phyloP scores from a whole-genome alignment of 2,113 vertebrate species.

The Prionailurus viverrinus region DNA sequence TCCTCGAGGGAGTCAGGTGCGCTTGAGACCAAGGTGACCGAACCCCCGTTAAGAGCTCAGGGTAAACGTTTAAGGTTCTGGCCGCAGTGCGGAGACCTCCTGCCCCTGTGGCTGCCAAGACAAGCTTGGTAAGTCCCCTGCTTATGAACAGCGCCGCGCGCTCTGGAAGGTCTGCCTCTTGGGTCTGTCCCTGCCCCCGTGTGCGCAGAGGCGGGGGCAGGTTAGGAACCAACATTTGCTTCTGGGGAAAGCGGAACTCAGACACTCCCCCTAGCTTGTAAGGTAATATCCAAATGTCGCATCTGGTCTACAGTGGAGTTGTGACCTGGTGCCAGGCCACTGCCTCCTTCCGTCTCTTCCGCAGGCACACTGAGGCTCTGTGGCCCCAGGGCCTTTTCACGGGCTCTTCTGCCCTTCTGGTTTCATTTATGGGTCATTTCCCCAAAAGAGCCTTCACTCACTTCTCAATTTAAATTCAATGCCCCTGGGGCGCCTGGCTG shows the following conservation, averaged over 20 bases:
- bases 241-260: background rate
- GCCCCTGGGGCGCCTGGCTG: background rate
- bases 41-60: background rate
- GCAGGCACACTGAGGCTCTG: background rate
- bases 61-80: background rate
- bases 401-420: background rate
- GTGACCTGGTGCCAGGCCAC: background rate
- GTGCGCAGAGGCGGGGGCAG: background rate
- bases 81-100: background rate
- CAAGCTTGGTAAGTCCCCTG: background rate
- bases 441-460: background rate
- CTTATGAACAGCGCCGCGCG: background rate
- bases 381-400: background rate
- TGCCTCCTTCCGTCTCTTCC: background rate
- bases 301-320: too few relatives aligned
- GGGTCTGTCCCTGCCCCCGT: background rate
- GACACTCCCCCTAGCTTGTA: fast-evolving
- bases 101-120: too few relatives aligned
- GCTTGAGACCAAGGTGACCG: background rate
- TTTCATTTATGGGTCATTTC: background rate
- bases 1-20: background rate
- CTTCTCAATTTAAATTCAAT: background rate
- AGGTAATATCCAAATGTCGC: background rate
- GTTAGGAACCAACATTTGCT: background rate
- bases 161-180: background rate